Evolutionary conservation across 1,140 invertebrate species (phyloP), one percentile per base, ranked within the genome.

Genomic region (Cardiocondyla obscurior): DNA sequence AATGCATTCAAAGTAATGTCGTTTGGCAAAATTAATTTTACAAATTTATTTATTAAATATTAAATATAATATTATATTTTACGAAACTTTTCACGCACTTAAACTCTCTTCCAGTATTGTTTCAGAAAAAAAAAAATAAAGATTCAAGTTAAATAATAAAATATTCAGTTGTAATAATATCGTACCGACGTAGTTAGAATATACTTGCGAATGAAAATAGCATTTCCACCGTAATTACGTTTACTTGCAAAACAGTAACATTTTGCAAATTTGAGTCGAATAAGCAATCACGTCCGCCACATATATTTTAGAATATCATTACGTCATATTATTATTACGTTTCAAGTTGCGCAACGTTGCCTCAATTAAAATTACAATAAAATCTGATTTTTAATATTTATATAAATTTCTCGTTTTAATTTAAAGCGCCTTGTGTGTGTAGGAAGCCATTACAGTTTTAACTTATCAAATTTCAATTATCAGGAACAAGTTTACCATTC

Each of bases 401-500:
- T 42, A 42, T 60, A 30, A 44, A 7, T 46, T 60, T 74, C 28
- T 60, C 25, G 42, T 64, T 62, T n/a, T 39, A 33, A 62, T 62
- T 74, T n/a, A 33, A 64, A 36, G 36, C 19, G 36, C 39, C 64
- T 76, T n/a, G 42, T n/a, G 42, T 25, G 8, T 60, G 5, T 46
- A 39, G 36, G 28, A 28, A 55, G 3, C 8, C 46, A 64, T 79
- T 67, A 30, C 46, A 7, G 55, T 69, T 67, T 76, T 39, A 39
- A 28, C 19, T 79, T 6, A n/a, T n/a, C 46, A 42, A 65, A 69
- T 69, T 69, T 69, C 62, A 53, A 69, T 76, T 76, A 76, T n/a
- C 28, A 10, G 8, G 2, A 65, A 2, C 2, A 12, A 53, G 33
- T 42, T 39, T 12, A 19, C 3, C 25, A 14, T 79, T 79, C 53